These are phyloP conservation scores for Pterocles orientalis DNA, from an alignment of 2,113 vertebrate species.

Conservation along the genomic window DNA sequence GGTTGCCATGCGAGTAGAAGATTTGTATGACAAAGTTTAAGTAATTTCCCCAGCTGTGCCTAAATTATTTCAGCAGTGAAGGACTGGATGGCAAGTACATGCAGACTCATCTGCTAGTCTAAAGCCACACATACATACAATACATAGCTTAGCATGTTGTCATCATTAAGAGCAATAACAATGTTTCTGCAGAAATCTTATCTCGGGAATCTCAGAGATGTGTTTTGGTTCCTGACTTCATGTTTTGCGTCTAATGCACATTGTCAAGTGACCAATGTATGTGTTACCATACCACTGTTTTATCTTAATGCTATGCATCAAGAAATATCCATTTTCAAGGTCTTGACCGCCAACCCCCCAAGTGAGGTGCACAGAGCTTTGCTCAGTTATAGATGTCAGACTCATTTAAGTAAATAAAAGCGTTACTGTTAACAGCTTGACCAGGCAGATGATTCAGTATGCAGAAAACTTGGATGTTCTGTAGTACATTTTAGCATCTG, in stretches of 20 bases:
- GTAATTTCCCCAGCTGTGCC: background rate
- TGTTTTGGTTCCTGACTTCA: background rate
- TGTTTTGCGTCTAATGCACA: fast-evolving
- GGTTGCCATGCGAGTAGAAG: fast-evolving
- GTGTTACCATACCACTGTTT: background rate
- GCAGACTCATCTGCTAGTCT: background rate
- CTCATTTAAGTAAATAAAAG: background rate
- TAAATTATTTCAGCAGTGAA: background rate
- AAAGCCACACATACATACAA: background rate
- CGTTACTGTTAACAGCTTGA: fast-evolving
- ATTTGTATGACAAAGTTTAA: background rate
- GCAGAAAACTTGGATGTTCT: background rate
- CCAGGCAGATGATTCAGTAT: background rate
- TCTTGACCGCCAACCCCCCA: background rate
- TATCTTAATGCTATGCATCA: background rate
- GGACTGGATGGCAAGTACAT: background rate
- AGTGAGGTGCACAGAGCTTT: background rate
- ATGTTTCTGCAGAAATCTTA: background rate
- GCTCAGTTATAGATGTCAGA: background rate
- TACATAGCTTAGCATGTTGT: background rate
- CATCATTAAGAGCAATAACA: background rate
- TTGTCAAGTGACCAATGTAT: fast-evolving
- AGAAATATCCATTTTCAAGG: background rate
- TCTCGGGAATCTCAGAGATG: background rate
- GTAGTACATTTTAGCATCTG: fast-evolving